Percentiles rank a stretch among this genome's conserved stretches.
Conservation (phyloP, 2,113 vertebrate genomes). For the Pygoscelis antarcticus region DNA sequence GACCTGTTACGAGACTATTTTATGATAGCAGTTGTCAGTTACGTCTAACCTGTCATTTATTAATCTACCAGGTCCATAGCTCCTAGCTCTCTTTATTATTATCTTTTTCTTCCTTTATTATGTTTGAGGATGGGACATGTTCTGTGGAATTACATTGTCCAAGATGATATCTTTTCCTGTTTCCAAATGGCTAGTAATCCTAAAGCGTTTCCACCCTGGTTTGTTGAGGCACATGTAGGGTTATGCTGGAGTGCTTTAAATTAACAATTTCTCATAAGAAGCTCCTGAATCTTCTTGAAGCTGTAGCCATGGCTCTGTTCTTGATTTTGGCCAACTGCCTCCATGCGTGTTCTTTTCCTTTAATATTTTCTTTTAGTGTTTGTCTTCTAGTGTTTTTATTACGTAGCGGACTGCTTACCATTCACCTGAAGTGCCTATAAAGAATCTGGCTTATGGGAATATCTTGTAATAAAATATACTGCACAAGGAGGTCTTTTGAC, state of each 20-base stretch:
- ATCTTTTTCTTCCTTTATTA: neutral
- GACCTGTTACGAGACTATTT: neutral
- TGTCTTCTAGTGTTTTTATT: neutral
- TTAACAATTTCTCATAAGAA: neutral
- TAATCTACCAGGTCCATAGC: neutral
- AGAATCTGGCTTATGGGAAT: neutral
- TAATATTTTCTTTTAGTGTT: neutral
- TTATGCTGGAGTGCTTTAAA: neutral
- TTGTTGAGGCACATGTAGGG: neutral
- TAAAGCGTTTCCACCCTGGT: neutral
- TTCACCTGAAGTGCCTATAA: neutral
- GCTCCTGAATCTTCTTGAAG: neutral
- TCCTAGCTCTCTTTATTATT: neutral
- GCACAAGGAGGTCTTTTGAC: neutral
- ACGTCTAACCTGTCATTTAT: neutral
- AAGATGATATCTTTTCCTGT: neutral
- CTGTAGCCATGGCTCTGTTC: neutral
- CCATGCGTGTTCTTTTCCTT: neutral
- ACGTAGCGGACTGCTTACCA: neutral
- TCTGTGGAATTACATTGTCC: neutral
- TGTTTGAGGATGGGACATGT: neutral
- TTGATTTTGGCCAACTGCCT: neutral
- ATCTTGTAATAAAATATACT: neutral
- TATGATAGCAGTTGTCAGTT: neutral
- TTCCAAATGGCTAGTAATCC: neutral